Base-by-base conservation (phyloP, 92 coral and sea anemone species). In the Zoanthus sociatus region DNA sequence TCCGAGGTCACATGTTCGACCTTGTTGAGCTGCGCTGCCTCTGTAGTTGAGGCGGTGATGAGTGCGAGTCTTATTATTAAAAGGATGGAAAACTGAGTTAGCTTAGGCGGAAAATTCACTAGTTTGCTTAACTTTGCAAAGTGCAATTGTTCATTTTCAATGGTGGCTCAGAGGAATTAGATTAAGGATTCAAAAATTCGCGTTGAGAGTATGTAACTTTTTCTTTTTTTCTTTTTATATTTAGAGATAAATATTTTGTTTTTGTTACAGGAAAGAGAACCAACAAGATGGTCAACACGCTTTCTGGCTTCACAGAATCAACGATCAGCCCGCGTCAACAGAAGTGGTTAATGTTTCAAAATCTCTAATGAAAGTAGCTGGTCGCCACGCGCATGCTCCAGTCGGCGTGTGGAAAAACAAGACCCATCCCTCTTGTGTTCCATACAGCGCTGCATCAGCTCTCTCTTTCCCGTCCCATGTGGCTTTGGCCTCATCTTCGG, bases 321-420 rank as follows among this genome's bases (percentile, higher is more conserved):
- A 95, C 89, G 79, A 83, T 54, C 95, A 95, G 61, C 86, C 91
- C 30, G 92, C 96, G 10, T 79, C 92, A 10, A 71, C 76, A 10
- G 98, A 95, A 78, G 91, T 93, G 55, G 46, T 51, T 14, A 67
- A 13, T 16, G 73, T 88, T 15, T 60, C 61, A 67, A 42, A 73
- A 47, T 79, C 92, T 1, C 53, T 95, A 20, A 93, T 95, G 84
- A 89, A 78, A 45, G 93, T 67, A 6, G 92, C 89, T 58, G 98
- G 98, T 15, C 90, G 94, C 51, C 95, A 93, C 84, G 98, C 98
- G 61, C 98, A 93, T 75, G 84, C 76, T 46, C 94, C 98, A 15
- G 47, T 58, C 16, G 98, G 92, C 31, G 92, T 92, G 18, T 90
- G 90, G 82, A 89, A 77, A 44, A 91, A 91, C 79, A 90, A 84